These are phyloP conservation scores for Volucella bombylans DNA, from an alignment of 2,888 invertebrate genomes.

Conservation along the genomic window DNA sequence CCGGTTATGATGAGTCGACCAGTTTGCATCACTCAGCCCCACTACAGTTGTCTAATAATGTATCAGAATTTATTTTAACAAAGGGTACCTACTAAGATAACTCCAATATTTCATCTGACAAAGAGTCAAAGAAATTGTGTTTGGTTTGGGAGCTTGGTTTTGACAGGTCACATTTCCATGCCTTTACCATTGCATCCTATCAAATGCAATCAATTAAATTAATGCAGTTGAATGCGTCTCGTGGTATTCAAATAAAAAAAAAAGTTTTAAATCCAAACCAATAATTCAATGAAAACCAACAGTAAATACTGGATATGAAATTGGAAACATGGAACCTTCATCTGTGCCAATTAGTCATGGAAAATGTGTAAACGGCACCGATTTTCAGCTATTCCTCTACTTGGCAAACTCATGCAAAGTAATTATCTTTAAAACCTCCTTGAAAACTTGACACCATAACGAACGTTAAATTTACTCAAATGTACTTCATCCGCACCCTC, in stretches of 20 bases:
- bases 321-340: not conserved
- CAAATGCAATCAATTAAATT: constrained; percentile 28
- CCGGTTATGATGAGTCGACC: no score
- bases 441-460: constrained; percentile 17
- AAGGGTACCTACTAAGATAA: no score
- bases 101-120: no score
- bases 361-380: not conserved
- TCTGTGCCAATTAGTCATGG: not conserved
- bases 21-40: no score
- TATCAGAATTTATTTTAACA: no score
- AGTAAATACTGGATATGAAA: not conserved
- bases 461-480: constrained; percentile 29
- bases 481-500: no score
- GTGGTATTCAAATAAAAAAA: no score
- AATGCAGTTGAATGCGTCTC: constrained; percentile 32
- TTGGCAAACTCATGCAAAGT: constrained; percentile 7
- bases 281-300: constrained; percentile 12
- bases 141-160: no score
- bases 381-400: not conserved
- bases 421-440: constrained; percentile 41
- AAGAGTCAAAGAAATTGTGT: no score
- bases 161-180: no score
- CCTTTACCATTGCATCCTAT: no score
- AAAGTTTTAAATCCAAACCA: constrained; percentile 7
- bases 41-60: no score